Evolutionary conservation across 2,113 vertebrate genomes (phyloP), one percentile per base, ranked within the genome.

Genomic region (Sylvietta virens): DNA sequence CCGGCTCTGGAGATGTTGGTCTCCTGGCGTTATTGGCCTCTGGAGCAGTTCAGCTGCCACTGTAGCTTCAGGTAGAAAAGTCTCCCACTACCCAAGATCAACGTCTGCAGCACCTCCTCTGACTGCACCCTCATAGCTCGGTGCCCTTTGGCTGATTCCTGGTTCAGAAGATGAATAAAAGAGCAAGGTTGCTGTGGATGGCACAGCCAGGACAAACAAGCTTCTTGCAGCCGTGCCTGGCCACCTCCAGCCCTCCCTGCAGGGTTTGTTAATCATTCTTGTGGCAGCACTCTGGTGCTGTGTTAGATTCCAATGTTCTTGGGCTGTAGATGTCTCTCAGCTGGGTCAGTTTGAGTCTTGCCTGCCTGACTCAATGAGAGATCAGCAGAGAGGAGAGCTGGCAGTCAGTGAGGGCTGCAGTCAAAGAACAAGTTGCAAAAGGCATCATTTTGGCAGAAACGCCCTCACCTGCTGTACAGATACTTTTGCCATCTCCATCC

Each of bases 71-170:
- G 24, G 28, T 3, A 24, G 24, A 17, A 80, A 62, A 92, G 50
- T 5, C 4, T 53, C 44, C 11, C 5, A 0, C 24, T 31, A 1
- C 15, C 37, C 2, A 2, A 64, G 14, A 18, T 33, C 0, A 1
- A 11, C 37, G 62, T 73, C 45, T 78, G 88, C 82, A 66, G 57
- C 60, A 9, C n/a, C 48, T 71, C 45, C 54, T 76, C 27, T 44
- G 45, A 39, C 40, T 65, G 45, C 35, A 30, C 26, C 62, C 45
- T 57, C 76, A 39, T 3, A 30, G 37, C 57, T 69, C 67, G 39
- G 51, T 83, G 27, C 47, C 90, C 31, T 57, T 70, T 48, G 40
- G 44, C 54, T 66, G 18, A 12, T 18, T 72, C 67, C 76, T 81
- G 73, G 44, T 12, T 37, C 40, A 66, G 57, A 64, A 51, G 73